Evolutionary conservation across 2,797 vertebrate species (phyloP).

Genomic region (Gallinago stenura): DNA sequence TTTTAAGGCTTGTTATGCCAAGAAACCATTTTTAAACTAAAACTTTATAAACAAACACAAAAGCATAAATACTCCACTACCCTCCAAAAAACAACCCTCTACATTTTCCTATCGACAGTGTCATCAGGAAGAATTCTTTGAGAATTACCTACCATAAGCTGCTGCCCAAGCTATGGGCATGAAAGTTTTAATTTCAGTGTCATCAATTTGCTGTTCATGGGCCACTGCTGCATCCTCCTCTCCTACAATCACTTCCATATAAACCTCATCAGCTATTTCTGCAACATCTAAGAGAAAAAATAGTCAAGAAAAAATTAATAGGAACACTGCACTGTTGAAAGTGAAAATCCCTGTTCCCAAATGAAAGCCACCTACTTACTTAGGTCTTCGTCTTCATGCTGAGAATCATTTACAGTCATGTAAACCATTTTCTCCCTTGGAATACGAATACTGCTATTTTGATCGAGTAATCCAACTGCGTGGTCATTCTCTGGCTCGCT

Average conservation of each 20-base stretch:
- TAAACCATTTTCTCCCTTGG: constrained; percentile 98
- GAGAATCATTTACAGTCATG: constrained; percentile 95
- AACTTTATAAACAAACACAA: neutral
- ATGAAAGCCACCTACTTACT: constrained; percentile 85
- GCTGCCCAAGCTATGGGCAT: constrained; percentile 94
- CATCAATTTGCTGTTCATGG: constrained; percentile 89
- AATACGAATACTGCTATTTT: constrained; percentile 86
- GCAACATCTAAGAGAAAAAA: constrained; percentile 84
- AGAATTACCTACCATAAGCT: constrained; percentile 87
- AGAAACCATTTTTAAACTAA: neutral
- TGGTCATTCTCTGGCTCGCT: constrained; percentile 90
- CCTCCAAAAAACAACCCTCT: neutral
- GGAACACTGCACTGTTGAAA: constrained; percentile 26
- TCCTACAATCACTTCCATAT: constrained; percentile 94
- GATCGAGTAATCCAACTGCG: constrained; percentile 87
- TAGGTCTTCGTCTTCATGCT: constrained; percentile 92
- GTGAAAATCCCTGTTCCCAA: constrained; percentile 62
- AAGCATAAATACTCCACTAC: neutral
- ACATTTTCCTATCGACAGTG: neutral
- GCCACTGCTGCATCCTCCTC: constrained; percentile 88
- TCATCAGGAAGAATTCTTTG: neutral
- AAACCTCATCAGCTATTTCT: constrained; percentile 93
- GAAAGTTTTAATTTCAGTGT: constrained; percentile 91
- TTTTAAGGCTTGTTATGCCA: constrained; percentile 26
- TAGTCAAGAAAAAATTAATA: constrained; percentile 49